Evolutionary conservation across 2,113 vertebrate species (phyloP).

Genomic region (Paramisgurnus dabryanus): DNA sequence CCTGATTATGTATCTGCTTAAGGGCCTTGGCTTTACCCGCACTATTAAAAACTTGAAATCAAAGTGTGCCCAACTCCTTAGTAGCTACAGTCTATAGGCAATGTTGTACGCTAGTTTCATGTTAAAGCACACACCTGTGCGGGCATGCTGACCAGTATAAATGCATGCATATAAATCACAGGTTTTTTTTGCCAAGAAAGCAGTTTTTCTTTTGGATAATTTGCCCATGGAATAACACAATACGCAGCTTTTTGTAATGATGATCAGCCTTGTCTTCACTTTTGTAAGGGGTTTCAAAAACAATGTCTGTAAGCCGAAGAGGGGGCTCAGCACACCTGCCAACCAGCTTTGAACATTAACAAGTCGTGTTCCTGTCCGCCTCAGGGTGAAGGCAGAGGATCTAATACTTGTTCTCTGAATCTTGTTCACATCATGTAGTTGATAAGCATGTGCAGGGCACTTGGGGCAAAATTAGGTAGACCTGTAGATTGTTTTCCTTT

Average conservation of each 20-base stretch:
- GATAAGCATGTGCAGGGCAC: neutral
- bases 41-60: conserved; percentile 45
- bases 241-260: neutral
- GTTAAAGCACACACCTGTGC: neutral
- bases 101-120: neutral
- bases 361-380: conserved; percentile 3
- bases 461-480: neutral
- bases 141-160: neutral
- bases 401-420: conserved; percentile 35
- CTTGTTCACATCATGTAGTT: neutral
- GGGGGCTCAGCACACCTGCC: conserved; percentile 2
- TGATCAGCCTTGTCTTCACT: neutral
- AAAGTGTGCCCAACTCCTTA: neutral
- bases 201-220: neutral
- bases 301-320: neutral
- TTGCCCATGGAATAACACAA: neutral
- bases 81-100: neutral
- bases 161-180: neutral
- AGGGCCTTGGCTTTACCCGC: neutral
- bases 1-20: conserved; percentile 10
- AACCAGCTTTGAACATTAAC: conserved; percentile 29
- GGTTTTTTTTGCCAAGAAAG: conserved; percentile 19
- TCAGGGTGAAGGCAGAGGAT: conserved; percentile 18
- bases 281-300: neutral
- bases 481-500: neutral